Conservation (phyloP, 2,888 invertebrate species). For the Theristus sp. region DNA sequence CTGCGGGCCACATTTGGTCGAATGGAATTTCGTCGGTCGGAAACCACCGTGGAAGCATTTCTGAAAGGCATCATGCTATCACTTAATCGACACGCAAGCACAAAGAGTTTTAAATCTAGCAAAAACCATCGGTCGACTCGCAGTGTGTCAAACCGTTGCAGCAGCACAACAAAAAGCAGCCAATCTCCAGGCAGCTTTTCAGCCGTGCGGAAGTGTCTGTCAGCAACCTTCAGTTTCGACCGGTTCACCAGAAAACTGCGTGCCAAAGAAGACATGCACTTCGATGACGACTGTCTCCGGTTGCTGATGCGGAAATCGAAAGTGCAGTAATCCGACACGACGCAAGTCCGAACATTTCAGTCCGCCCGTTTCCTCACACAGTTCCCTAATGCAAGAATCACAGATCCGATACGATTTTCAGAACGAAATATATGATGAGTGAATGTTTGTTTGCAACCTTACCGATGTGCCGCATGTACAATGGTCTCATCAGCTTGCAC, state of each 20-base stretch:
- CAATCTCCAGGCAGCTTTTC: neutral
- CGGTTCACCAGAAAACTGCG: conserved; percentile 39
- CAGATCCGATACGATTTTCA: too few relatives aligned
- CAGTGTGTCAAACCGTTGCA: too few relatives aligned
- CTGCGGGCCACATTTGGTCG: conserved; percentile 53
- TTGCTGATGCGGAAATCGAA: conserved; percentile 44
- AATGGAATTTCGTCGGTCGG: conserved; percentile 43
- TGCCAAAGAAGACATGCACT: conserved; percentile 47
- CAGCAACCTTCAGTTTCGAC: conserved; percentile 43
- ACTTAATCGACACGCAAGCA: too few relatives aligned
- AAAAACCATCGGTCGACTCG: neutral
- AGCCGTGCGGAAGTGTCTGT: too few relatives aligned
- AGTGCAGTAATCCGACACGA: conserved; percentile 45
- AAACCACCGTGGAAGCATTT: conserved; percentile 55
- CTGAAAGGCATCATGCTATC: too few relatives aligned
- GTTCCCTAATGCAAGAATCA: too few relatives aligned
- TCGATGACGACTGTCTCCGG: conserved; percentile 41
- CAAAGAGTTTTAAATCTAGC: neutral
- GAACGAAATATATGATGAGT: too few relatives aligned
- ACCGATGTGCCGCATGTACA: neutral
- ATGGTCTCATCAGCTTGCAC: conserved; percentile 36
- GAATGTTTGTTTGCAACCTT: too few relatives aligned
- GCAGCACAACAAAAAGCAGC: neutral
- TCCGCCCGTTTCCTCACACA: conserved; percentile 49
- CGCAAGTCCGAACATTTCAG: conserved; percentile 36